Percentiles rank a stretch among this genome's conserved stretches.
Evolutionary conservation across 2,888 invertebrate species (phyloP).

Genomic region (Eudemis profundana): DNA sequence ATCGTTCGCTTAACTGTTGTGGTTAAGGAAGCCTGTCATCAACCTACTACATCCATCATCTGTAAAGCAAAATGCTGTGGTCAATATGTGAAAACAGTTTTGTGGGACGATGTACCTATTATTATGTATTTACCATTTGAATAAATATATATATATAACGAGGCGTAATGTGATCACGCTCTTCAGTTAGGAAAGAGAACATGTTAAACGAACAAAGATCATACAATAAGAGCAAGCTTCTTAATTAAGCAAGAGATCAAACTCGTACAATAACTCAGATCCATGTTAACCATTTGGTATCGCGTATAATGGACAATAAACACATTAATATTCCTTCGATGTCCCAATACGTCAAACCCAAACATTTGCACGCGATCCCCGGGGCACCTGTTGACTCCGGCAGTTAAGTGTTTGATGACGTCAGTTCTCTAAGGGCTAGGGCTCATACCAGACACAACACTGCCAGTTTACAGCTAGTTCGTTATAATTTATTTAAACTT

Average conservation of each 20-base stretch:
- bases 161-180: too few species aligned
- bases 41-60: too few species aligned
- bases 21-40: too few species aligned
- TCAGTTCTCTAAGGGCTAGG: conserved; percentile 2
- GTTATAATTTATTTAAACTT: background rate
- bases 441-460: background rate
- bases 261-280: background rate
- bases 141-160: too few species aligned
- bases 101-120: too few species aligned
- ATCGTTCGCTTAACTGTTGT: too few species aligned
- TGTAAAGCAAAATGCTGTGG: too few species aligned
- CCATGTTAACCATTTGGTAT: background rate
- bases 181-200: too few species aligned
- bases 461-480: background rate
- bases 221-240: background rate
- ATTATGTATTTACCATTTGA: too few species aligned
- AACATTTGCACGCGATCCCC: conserved; percentile 12
- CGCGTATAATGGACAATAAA: conserved; percentile 9
- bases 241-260: background rate
- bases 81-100: too few species aligned
- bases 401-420: conserved; percentile 28
- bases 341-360: conserved; percentile 9
- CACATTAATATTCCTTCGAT: conserved; percentile 9
- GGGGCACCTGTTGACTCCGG: conserved; percentile 39
- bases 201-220: too few species aligned